phyloP scores from a whole-genome alignment of 2,888 invertebrate species.

The Brachynemurus nebulosus region DNA sequence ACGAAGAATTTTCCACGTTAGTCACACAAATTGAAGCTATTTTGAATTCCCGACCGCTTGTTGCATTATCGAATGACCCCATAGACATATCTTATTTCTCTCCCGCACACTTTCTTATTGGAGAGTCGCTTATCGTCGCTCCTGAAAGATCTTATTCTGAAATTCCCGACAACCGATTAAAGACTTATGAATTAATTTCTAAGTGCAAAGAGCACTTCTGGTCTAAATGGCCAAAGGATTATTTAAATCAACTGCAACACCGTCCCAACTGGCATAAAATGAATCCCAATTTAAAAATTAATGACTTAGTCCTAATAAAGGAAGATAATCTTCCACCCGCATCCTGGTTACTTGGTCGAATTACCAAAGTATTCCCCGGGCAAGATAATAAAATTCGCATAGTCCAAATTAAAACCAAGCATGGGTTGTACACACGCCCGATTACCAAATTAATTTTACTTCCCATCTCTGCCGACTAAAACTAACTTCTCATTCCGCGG shows the following conservation, averaged over 20 bases:
- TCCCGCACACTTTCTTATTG: background rate
- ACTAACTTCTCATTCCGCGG: no score
- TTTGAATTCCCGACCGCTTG: background rate
- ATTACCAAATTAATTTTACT: no score
- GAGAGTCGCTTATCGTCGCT: constrained; percentile 1
- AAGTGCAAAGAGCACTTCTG: background rate
- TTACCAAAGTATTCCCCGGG: background rate
- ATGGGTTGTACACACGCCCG: no score
- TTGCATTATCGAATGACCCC: background rate
- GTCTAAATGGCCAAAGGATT: background rate
- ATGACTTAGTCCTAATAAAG: background rate
- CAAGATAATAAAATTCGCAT: no score
- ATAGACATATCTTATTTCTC: background rate
- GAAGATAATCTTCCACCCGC: background rate
- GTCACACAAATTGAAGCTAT: background rate
- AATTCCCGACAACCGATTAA: background rate
- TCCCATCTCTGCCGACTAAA: no score
- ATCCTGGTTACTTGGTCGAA: background rate
- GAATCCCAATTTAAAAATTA: background rate
- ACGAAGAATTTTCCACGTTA: background rate
- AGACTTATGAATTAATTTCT: background rate
- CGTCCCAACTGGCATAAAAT: background rate
- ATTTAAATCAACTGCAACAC: background rate
- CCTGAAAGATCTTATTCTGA: background rate
- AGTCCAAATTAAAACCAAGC: no score